Percentiles rank a stretch among this genome's conserved stretches.
Evolutionary conservation across 1,140 invertebrate species (phyloP).

Genomic region (Agrilus planipennis): DNA sequence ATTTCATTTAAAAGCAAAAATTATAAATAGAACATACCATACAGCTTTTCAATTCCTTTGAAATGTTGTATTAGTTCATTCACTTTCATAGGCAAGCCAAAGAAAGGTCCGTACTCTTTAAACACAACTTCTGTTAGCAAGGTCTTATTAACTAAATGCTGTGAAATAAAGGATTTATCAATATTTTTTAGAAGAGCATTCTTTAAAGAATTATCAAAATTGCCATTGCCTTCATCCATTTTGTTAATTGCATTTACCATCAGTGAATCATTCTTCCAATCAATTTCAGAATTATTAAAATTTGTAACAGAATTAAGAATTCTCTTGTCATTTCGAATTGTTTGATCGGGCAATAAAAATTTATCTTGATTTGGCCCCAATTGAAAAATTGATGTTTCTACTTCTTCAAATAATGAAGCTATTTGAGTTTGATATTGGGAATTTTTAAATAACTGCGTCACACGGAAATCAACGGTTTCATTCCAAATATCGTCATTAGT

Average conservation of each 20-base stretch:
- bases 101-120: slow-evolving; percentile 44
- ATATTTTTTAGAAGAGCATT: slow-evolving; percentile 25
- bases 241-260: slow-evolving; percentile 8
- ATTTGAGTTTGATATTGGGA: slow-evolving; percentile 22
- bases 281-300: slow-evolving; percentile 8
- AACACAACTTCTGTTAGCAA: slow-evolving; percentile 17
- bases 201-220: slow-evolving; percentile 16
- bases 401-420: slow-evolving; percentile 22
- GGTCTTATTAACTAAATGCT: slow-evolving; percentile 13
- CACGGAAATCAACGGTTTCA: too few relatives aligned
- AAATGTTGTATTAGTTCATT: slow-evolving; percentile 48
- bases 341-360: slow-evolving; percentile 13
- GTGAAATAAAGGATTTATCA: slow-evolving; percentile 14
- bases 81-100: slow-evolving; percentile 54
- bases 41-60: slow-evolving; percentile 56
- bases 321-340: slow-evolving; percentile 18
- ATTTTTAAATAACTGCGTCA: slow-evolving; percentile 9
- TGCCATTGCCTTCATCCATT: slow-evolving; percentile 7
- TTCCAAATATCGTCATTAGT: too few relatives aligned
- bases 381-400: slow-evolving; percentile 25
- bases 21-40: slow-evolving; percentile 39
- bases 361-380: slow-evolving; percentile 16
- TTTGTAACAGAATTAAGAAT: too few relatives aligned
- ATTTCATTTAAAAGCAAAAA: slow-evolving; percentile 7
- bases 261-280: slow-evolving; percentile 7